Base-by-base conservation (phyloP, 2,797 vertebrate species). In the Macroramphosus scolopax region DNA sequence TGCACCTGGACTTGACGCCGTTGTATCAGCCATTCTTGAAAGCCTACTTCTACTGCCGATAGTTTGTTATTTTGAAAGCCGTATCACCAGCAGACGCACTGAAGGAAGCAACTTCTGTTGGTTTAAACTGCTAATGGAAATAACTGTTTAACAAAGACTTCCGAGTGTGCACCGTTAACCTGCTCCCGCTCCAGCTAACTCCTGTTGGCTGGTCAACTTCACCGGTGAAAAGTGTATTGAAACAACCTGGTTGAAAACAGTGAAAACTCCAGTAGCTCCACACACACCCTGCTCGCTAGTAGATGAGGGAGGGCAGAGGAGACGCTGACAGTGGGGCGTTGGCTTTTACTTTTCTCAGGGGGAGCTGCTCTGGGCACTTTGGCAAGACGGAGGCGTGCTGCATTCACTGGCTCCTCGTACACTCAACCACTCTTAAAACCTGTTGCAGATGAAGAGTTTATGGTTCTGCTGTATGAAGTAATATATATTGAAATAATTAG, bases 21-120 rank as follows among this genome's bases (percentile, higher is more conserved):
- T 28, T 0, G 80, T 72, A 22, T 91, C 90, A 26, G 82, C 87
- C 90, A 91, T 91, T 41, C 30, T 75, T 3, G 20, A 6, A 6
- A 6, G 20, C 6, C 20, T 22, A 22, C 20, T 3, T 22, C 20
- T 22, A 22, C 20, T 22, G 6, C 15, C 16, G 5, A 22, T 2
- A 0, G 20, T 5, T 1, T 22, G 10, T 3, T 18, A 8, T 15
- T 0, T 14, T 2, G 6, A 2, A 0, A 35, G 12, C 5, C 31
- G 26, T 10, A 17, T 26, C 16, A 8, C 5, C 30, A 10, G 14
- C 6, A 16, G 18, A 32, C 32, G n/a, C 31, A 0, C 13, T 15
- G 12, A 6, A 22, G 3, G 6, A 22, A n/a, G n/a, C n/a, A n/a
- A n/a, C n/a, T n/a, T n/a, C n/a, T n/a, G n/a, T n/a, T n/a, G n/a